A percentile compares a stretch with the other conserved stretches of the same genome.
phyloP scores from a whole-genome alignment of 2,797 vertebrate species.

The Microctenopoma lineatum region DNA sequence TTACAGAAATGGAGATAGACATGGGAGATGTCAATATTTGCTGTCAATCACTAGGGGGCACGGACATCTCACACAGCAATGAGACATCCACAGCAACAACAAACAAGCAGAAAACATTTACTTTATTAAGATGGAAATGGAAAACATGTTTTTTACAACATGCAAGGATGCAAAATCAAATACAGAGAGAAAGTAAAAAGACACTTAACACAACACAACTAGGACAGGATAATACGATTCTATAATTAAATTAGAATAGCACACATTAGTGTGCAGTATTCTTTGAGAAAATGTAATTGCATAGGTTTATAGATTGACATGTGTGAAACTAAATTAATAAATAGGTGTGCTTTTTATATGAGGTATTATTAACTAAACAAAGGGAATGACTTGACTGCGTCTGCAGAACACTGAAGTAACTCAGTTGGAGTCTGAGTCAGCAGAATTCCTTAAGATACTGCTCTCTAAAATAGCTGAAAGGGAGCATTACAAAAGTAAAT shows the following conservation, averaged over 20 bases:
- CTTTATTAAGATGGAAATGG: slow-evolving; percentile 77
- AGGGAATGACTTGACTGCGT: slow-evolving; percentile 34
- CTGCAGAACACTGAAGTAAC: slow-evolving; percentile 28
- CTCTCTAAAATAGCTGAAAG: slow-evolving; percentile 38
- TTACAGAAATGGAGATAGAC: slow-evolving; percentile 43
- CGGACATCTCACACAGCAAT: slow-evolving; percentile 66
- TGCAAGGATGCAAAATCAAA: slow-evolving; percentile 79
- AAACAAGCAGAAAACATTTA: slow-evolving; percentile 70
- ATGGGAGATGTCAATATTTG: slow-evolving; percentile 56
- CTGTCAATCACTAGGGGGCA: slow-evolving; percentile 56
- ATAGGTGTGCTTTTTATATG: slow-evolving; percentile 24
- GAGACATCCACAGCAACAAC: slow-evolving; percentile 71
- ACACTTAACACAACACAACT: slow-evolving; percentile 52
- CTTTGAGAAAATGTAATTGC: slow-evolving; percentile 23
- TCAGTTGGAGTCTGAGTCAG: slow-evolving; percentile 50
- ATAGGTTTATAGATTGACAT: slow-evolving; percentile 13
- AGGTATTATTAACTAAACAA: slow-evolving; percentile 22
- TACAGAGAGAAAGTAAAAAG: slow-evolving; percentile 58
- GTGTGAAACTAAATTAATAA: slow-evolving; percentile 1
- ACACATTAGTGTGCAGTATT: slow-evolving; percentile 31
- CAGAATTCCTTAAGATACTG: slow-evolving; percentile 35
- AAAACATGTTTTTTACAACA: slow-evolving; percentile 73
- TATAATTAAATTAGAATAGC: slow-evolving; percentile 22
- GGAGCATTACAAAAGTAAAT: slow-evolving; percentile 37
- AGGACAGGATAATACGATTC: slow-evolving; percentile 38